Conservation (phyloP, 2,113 vertebrate species). For the Bos javanicus region DNA sequence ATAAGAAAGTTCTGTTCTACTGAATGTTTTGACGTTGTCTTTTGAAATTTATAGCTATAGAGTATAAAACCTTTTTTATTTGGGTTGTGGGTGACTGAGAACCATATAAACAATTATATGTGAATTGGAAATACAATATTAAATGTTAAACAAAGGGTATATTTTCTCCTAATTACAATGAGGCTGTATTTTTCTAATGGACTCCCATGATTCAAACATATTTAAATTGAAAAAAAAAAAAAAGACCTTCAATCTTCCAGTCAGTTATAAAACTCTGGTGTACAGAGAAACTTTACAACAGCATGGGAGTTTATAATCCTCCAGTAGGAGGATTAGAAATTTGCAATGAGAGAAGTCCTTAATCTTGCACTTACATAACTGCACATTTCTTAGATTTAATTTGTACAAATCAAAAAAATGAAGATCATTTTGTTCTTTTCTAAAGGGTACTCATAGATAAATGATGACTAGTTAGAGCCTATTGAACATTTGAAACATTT, state of each 20-base stretch:
- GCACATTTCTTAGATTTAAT: constrained; percentile 59
- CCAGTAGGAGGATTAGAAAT: constrained; percentile 66
- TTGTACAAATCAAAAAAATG: constrained; percentile 49
- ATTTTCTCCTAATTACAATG: constrained; percentile 47
- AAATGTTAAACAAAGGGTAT: constrained; percentile 48
- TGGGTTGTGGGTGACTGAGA: constrained; percentile 10
- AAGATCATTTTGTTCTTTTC: constrained; percentile 66
- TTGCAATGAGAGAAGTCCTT: constrained; percentile 61
- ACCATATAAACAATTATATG: constrained; percentile 65
- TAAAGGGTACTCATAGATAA: constrained; percentile 72
- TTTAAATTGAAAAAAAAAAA: constrained; percentile 5
- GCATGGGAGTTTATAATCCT: constrained; percentile 62
- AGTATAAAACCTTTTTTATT: constrained; percentile 67
- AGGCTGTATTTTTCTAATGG: constrained; percentile 49
- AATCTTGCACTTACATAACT: constrained; percentile 63
- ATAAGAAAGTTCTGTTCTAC: constrained; percentile 77
- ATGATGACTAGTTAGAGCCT: constrained; percentile 58
- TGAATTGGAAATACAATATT: constrained; percentile 47
- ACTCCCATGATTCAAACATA: constrained; percentile 46
- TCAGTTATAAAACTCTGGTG: constrained; percentile 50
- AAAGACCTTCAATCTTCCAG: constrained; percentile 11
- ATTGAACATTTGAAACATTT: constrained; percentile 52
- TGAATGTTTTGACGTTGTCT: constrained; percentile 66
- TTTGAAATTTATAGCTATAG: constrained; percentile 60
- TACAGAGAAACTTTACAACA: constrained; percentile 50